A percentile compares a stretch with the other conserved stretches of the same genome.
Evolutionary conservation across 2,113 vertebrate genomes (phyloP).

Genomic region (Nycticebus coucang): DNA sequence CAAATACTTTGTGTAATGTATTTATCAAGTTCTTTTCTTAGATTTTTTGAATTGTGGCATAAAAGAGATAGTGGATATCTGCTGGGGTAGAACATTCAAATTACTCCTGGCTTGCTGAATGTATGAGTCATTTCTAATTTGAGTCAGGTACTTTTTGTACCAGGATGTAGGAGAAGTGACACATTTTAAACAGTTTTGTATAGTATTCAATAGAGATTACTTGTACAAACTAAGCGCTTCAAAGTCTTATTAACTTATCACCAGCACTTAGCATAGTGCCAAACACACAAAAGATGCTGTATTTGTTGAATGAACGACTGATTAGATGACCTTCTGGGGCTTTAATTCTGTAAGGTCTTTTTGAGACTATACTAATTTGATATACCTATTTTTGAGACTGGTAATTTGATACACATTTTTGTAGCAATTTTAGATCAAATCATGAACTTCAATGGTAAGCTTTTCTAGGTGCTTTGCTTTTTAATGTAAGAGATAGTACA

Average conservation of each 20-base stretch:
- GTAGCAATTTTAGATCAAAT: neutral
- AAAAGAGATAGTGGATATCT: neutral
- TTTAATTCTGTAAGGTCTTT: neutral
- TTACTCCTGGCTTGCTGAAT: neutral
- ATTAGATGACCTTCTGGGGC: neutral
- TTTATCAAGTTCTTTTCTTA: slow-evolving; percentile 15
- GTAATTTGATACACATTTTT: slow-evolving; percentile 31
- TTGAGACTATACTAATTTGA: neutral
- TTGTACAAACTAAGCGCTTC: neutral
- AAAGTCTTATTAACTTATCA: neutral
- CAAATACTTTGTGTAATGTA: neutral
- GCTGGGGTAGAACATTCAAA: neutral
- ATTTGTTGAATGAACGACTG: neutral
- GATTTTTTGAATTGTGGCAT: neutral
- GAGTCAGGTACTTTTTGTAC: slow-evolving; percentile 52
- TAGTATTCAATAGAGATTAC: neutral
- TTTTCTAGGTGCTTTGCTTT: neutral
- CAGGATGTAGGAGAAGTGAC: slow-evolving; percentile 13
- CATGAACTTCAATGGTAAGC: neutral
- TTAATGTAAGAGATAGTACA: neutral
- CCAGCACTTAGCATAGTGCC: neutral
- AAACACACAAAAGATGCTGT: neutral
- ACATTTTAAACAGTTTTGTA: neutral
- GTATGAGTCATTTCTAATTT: slow-evolving; percentile 63
- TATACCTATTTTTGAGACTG: neutral